Evolutionary conservation across 2,113 vertebrate species (phyloP), one percentile per base, ranked within the genome.

Genomic region (Crotalus tigris): DNA sequence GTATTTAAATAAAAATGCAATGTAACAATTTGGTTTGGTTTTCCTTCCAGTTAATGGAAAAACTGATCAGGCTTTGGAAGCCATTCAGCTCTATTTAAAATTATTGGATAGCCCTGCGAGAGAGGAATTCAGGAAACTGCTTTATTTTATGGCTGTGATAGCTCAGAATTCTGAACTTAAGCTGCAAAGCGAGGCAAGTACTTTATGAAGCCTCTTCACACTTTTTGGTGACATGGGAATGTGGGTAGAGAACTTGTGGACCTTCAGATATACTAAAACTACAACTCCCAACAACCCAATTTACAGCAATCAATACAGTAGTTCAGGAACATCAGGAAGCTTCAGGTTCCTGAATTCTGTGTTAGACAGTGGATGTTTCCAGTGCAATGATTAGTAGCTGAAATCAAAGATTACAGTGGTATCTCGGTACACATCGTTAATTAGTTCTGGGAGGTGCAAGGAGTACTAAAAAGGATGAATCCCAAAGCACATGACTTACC

Each of bases 81-180:
- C 98, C 33, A 94, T 99, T 94, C 99, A 99, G 92, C 98, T 99
- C 61, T 99, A 99, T 95, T 94, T 99, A 94, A 99, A 99, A 95
- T 98, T 99, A 94, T 97, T 99, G 92, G 98, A 98, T 96, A 97
- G 98, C 61, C 98, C 97, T 93, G 98, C 97, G 91, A 98, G 98
- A 95, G 99, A 99, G 96, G 99, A 99, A 95, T 98, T 99, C 6
- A 98, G 99, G 75, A 97, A 98, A 26, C 97, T 99, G 0, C 97
- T 99, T 26, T 98, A 98, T 94, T 99, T 99, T 96, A 99, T 99
- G 99, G 98, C 99, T 53, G 94, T 98, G 21, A 98, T 99, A 88
- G 98, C 98, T 92, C 97, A 97, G 92, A 96, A 97, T 58, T 97
- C 98, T 46, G 98, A 98, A 95, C 96, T 99, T 95, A 98, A 98